Conservation (phyloP, 1,140 invertebrate species). For the Apocrypta bakeri region DNA sequence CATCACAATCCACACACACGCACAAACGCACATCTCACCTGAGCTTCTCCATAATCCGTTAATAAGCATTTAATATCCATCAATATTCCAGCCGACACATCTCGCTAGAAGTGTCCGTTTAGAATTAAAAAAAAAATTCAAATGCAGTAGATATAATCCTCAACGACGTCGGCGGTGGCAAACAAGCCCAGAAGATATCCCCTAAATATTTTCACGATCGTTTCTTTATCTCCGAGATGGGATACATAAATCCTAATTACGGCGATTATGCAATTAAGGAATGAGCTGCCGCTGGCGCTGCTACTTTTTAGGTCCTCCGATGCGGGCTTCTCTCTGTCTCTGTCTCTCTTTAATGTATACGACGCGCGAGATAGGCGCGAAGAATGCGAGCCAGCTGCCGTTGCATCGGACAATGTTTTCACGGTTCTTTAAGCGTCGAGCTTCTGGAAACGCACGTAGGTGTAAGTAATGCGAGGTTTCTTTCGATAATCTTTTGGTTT, state of each 20-base stretch:
- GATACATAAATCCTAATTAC: constrained; percentile 42
- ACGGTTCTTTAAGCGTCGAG: no score
- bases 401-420: neutral
- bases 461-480: neutral
- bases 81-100: no score
- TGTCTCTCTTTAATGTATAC: neutral
- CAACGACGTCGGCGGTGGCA: neutral
- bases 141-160: neutral
- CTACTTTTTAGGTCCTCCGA: neutral
- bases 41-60: neutral
- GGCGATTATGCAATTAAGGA: constrained; percentile 35
- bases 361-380: neutral
- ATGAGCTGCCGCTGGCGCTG: neutral
- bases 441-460: neutral
- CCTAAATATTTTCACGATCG: constrained; percentile 31
- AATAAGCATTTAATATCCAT: constrained; percentile 16
- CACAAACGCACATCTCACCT: neutral
- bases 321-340: neutral
- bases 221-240: constrained; percentile 7
- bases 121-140: no score
- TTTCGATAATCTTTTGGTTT: neutral
- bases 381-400: neutral
- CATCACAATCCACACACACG: neutral
- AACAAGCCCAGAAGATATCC: neutral
- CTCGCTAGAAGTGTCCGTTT: no score